Conservation (phyloP, 1,140 invertebrate genomes). For the Leptinotarsa defecta region DNA sequence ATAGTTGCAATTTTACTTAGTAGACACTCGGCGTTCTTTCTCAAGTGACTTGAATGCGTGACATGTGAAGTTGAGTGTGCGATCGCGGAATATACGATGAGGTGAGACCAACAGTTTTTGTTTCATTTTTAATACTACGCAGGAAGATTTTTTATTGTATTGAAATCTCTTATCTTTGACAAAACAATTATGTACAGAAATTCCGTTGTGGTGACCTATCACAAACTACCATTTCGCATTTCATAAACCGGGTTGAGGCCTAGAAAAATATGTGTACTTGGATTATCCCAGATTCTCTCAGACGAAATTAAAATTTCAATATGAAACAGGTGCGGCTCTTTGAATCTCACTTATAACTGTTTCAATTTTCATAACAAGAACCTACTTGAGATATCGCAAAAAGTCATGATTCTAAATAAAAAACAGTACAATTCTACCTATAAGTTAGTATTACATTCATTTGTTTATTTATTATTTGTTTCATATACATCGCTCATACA, state of each 20-base stretch:
- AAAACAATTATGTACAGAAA: background rate
- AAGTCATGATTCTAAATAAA: no score
- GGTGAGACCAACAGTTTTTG: background rate
- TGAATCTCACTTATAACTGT: no score
- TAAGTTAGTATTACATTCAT: no score
- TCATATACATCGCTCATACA: no score
- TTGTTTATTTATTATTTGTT: no score
- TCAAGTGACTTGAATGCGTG: slow-evolving; percentile 4
- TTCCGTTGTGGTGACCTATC: no score
- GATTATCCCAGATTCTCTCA: background rate
- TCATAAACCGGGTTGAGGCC: background rate
- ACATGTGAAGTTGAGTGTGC: slow-evolving; percentile 5
- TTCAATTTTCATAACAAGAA: no score
- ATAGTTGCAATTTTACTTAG: slow-evolving; percentile 3
- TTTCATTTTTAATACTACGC: background rate
- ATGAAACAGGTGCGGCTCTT: background rate
- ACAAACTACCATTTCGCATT: background rate
- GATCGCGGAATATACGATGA: background rate
- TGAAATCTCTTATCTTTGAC: background rate
- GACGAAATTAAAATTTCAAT: background rate
- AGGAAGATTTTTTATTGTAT: background rate
- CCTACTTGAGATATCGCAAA: no score
- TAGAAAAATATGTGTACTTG: background rate
- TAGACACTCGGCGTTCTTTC: background rate
- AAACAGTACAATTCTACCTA: no score